Percentiles rank a stretch among this genome's conserved stretches.
These are phyloP conservation scores for Maniola hyperantus DNA, from an alignment of 2,888 invertebrate species.

Conservation along the genomic window DNA sequence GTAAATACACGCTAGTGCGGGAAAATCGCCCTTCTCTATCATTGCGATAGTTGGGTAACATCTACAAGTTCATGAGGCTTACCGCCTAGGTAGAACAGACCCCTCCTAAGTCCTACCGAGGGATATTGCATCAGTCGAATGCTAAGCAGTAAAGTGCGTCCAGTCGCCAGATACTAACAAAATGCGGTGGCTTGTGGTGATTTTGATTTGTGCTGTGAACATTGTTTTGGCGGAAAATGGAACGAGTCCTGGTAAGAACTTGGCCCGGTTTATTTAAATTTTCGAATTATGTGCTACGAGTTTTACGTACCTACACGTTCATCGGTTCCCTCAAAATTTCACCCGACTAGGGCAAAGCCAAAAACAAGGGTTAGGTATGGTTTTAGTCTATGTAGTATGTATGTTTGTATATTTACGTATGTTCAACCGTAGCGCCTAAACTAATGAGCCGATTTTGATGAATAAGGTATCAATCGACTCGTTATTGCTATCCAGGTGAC, in stretches of 20 bases:
- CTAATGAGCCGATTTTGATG: too few relatives aligned
- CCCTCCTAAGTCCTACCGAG: conserved; percentile 26
- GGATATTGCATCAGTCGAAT: conserved; percentile 27
- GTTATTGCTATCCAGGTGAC: too few relatives aligned
- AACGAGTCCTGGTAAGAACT: conserved; percentile 28
- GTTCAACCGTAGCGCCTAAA: too few relatives aligned
- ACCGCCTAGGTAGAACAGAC: conserved; percentile 1
- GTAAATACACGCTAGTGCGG: background rate
- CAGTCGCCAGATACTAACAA: conserved; percentile 29
- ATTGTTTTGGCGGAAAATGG: conserved; percentile 39
- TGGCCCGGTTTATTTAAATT: background rate
- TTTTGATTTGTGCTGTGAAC: conserved; percentile 40
- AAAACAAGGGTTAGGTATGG: too few relatives aligned
- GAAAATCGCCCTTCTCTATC: conserved; percentile 2
- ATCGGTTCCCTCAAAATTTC: too few relatives aligned
- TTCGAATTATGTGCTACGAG: too few relatives aligned
- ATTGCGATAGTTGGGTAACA: conserved; percentile 10
- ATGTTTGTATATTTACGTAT: too few relatives aligned
- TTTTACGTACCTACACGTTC: too few relatives aligned
- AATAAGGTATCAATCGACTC: too few relatives aligned
- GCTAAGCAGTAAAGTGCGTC: conserved; percentile 12
- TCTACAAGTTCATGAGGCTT: background rate
- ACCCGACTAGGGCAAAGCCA: too few relatives aligned
- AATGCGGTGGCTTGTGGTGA: conserved; percentile 44
- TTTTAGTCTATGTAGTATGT: too few relatives aligned